Percentiles rank a stretch among this genome's conserved stretches.
phyloP scores from a whole-genome alignment of 2,888 invertebrate genomes.

The Caenorhabditis auriculariae region DNA sequence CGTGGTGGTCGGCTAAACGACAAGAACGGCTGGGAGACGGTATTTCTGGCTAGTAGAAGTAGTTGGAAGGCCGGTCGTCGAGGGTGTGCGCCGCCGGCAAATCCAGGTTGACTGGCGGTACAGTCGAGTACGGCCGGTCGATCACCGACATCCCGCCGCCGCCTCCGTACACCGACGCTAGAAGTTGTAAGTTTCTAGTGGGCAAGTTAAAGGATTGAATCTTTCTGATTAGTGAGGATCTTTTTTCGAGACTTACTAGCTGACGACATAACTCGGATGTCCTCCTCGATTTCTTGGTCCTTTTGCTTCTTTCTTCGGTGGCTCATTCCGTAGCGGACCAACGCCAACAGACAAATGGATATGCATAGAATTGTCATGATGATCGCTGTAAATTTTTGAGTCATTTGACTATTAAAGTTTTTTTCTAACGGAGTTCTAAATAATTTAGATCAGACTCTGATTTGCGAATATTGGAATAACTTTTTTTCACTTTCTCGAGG shows the following conservation, averaged over 20 bases:
- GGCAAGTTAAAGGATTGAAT: not conserved
- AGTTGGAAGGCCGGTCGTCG: constrained; percentile 54
- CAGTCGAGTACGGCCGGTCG: constrained; percentile 49
- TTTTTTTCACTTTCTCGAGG: too few species aligned
- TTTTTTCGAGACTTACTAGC: constrained; percentile 37
- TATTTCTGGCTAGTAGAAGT: constrained; percentile 45
- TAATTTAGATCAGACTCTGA: too few species aligned
- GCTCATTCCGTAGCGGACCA: constrained; percentile 62
- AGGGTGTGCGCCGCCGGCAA: constrained; percentile 59
- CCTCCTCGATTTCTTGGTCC: constrained; percentile 60
- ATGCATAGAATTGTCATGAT: constrained; percentile 62
- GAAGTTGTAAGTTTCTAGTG: constrained; percentile 8
- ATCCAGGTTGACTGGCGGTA: constrained; percentile 52
- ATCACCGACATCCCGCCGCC: constrained; percentile 28
- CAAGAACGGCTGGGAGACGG: too few species aligned
- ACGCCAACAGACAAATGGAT: constrained; percentile 59
- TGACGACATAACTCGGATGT: constrained; percentile 52
- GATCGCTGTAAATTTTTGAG: constrained; percentile 60
- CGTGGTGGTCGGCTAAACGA: constrained; percentile 16
- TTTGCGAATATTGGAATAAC: too few species aligned
- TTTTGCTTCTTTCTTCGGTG: constrained; percentile 62
- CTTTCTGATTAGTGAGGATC: too few species aligned
- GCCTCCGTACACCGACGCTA: constrained; percentile 51
- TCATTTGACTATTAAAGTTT: not conserved
- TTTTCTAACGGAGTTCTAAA: too few species aligned